phyloP scores from a whole-genome alignment of 2,797 vertebrate genomes.

The Clarias platycephalus region DNA sequence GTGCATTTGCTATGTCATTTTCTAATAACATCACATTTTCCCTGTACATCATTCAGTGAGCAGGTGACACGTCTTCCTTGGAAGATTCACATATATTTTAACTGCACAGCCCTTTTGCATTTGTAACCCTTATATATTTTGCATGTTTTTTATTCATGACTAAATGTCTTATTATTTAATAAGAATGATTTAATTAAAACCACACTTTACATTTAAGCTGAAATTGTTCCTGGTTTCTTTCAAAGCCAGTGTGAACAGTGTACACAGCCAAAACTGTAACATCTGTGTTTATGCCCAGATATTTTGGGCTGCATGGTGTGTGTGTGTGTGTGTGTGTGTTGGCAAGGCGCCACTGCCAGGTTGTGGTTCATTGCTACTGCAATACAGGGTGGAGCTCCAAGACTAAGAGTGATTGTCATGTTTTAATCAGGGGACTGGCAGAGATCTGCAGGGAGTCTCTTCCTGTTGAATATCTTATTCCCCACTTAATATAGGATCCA shows the following conservation, averaged over 20 bases:
- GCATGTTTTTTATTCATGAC: not conserved
- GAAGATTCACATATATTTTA: too few relatives aligned
- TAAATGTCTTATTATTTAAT: not conserved
- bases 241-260: not conserved
- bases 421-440: slow-evolving; percentile 66
- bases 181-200: not conserved
- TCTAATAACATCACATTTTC: too few relatives aligned
- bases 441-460: slow-evolving; percentile 55
- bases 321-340: not conserved
- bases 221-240: not conserved
- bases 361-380: slow-evolving; percentile 25
- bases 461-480: slow-evolving; percentile 19
- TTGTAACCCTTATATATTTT: not conserved
- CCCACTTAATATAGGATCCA: slow-evolving; percentile 44
- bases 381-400: slow-evolving; percentile 52
- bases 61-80: too few relatives aligned
- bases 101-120: not conserved
- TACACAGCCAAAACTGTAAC: not conserved
- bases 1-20: too few relatives aligned
- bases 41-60: too few relatives aligned
- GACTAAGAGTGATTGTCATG: slow-evolving; percentile 61
- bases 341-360: slow-evolving; percentile 22
- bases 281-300: slow-evolving; percentile 6
- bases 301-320: not conserved
- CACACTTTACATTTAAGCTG: not conserved